A percentile compares a stretch with the other conserved stretches of the same genome.
phyloP scores from a whole-genome alignment of 2,797 vertebrate genomes.

The Novumbra hubbsi region DNA sequence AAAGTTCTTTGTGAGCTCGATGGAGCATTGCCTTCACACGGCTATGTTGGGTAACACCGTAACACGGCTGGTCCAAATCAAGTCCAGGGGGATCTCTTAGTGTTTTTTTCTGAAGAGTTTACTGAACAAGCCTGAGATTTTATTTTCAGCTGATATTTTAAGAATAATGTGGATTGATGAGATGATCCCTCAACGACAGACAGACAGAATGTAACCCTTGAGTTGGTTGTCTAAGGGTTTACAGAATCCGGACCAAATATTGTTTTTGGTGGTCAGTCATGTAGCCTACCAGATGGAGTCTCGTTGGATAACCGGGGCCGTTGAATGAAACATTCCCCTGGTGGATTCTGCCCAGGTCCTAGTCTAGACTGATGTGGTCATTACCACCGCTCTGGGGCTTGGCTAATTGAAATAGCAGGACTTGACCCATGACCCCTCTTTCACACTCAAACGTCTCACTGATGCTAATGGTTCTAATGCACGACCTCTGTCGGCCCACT shows the following conservation, averaged over 20 bases:
- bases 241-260: not conserved
- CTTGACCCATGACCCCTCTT: conserved; percentile 35
- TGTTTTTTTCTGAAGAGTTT: not conserved
- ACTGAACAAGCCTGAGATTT: not conserved
- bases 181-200: not conserved
- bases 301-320: not conserved
- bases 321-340: not conserved
- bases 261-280: not conserved
- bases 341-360: not conserved
- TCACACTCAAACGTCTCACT: conserved; percentile 28
- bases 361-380: not conserved
- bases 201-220: not conserved
- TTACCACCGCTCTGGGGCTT: not conserved
- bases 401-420: conserved; percentile 27
- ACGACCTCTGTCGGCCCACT: not conserved
- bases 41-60: too few relatives aligned
- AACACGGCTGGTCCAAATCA: not conserved
- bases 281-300: not conserved
- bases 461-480: conserved; percentile 27
- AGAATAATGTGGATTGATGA: not conserved
- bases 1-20: too few relatives aligned
- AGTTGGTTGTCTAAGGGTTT: not conserved
- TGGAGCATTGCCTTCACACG: too few relatives aligned
- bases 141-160: not conserved
- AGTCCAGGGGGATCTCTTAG: conserved; percentile 30